Conservation (phyloP, 2,888 invertebrate species). For the Caenorhabditis auriculariae region DNA sequence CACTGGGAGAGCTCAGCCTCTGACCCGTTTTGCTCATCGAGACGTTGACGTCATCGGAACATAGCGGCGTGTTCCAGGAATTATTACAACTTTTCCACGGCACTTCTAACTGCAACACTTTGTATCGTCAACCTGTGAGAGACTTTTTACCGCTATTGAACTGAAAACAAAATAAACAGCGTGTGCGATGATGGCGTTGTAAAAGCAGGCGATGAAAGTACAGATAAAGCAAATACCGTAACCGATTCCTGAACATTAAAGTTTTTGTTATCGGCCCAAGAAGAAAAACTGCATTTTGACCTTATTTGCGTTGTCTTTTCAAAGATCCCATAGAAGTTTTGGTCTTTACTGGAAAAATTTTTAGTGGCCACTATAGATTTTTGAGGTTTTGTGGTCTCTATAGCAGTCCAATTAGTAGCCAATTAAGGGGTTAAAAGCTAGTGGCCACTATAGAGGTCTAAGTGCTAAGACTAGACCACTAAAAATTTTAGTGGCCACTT, state of each 20-base stretch:
- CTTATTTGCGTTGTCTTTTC: too few relatives aligned
- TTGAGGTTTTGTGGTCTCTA: too few relatives aligned
- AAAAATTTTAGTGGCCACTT: too few relatives aligned
- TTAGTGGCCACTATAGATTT: too few relatives aligned
- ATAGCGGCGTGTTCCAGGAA: conserved; percentile 81
- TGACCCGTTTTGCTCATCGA: conserved; percentile 25
- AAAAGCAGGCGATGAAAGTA: conserved; percentile 90
- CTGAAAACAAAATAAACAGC: conserved; percentile 86
- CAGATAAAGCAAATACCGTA: conserved; percentile 94
- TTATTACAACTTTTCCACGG: conserved; percentile 87
- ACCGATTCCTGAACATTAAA: conserved; percentile 74
- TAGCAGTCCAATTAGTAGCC: too few relatives aligned
- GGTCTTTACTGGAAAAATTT: too few relatives aligned
- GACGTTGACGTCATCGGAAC: conserved; percentile 67
- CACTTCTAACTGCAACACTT: conserved; percentile 65
- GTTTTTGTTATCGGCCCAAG: conserved; percentile 1
- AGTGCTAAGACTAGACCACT: too few relatives aligned
- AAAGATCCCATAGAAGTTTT: too few relatives aligned
- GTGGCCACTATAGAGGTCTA: too few relatives aligned
- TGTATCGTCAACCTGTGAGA: background rate
- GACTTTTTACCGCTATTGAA: conserved; percentile 69
- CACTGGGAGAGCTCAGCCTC: conserved; percentile 71
- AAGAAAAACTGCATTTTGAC: too few relatives aligned
- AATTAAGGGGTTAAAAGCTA: too few relatives aligned
- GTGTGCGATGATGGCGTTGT: conserved; percentile 95